phyloP scores from a whole-genome alignment of 2,113 vertebrate species.

The Callipepla californica region DNA sequence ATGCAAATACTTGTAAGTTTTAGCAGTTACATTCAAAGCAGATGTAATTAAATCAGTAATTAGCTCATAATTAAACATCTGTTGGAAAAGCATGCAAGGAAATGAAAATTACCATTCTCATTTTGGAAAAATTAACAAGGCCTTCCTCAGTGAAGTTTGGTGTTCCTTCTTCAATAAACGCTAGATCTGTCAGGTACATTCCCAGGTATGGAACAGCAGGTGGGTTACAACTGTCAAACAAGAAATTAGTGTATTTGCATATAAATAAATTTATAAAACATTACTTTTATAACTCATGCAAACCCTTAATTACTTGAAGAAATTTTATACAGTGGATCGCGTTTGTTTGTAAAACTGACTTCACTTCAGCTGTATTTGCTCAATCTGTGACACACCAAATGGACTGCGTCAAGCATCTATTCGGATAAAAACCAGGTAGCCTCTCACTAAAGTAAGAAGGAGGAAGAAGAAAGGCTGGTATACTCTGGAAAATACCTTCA shows the following conservation, averaged over 20 bases:
- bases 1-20: not conserved
- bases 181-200: conserved; percentile 98
- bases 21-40: not conserved
- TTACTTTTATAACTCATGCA: not conserved
- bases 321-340: not conserved
- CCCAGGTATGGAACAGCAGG: conserved; percentile 97
- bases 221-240: conserved; percentile 90
- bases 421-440: not conserved
- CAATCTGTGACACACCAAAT: not conserved
- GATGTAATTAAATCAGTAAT: not conserved
- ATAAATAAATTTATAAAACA: not conserved
- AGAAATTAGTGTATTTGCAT: not conserved
- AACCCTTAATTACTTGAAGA: not conserved
- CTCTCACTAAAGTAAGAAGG: not conserved
- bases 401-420: not conserved
- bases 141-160: conserved; percentile 98
- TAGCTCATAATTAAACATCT: not conserved
- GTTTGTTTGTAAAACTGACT: not conserved
- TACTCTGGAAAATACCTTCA: not conserved
- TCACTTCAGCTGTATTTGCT: not conserved
- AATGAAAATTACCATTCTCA: conserved; percentile 92
- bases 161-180: conserved; percentile 98
- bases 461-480: not conserved
- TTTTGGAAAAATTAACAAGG: conserved; percentile 99
- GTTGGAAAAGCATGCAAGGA: not conserved